Evolutionary conservation across 2,113 vertebrate genomes (phyloP).

Genomic region (Planiliza haematocheilus): DNA sequence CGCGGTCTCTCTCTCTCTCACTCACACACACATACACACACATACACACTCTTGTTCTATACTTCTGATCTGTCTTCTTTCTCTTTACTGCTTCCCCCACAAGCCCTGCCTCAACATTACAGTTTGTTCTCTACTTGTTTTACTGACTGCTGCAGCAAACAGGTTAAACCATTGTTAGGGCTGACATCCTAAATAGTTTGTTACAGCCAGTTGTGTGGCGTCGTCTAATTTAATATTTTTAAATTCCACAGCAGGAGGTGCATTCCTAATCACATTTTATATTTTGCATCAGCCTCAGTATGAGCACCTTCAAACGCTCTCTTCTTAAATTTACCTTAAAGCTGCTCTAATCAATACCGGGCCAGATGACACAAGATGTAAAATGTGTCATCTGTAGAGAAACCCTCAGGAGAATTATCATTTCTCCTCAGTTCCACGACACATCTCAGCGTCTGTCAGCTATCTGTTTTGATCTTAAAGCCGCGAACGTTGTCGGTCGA

Average conservation of each 20-base stretch:
- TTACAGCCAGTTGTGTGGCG: conserved; percentile 7
- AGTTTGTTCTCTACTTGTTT: conserved; percentile 53
- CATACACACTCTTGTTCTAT: conserved; percentile 52
- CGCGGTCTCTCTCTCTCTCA: conserved; percentile 68
- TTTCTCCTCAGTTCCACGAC: background rate
- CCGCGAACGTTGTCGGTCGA: too few relatives aligned
- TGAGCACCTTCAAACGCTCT: background rate
- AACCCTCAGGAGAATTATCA: background rate
- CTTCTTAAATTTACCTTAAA: background rate
- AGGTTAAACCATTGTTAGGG: conserved; percentile 19
- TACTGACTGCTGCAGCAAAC: conserved; percentile 19
- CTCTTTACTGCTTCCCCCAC: conserved; percentile 52
- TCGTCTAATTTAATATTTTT: conserved; percentile 8
- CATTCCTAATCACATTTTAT: background rate
- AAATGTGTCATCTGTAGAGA: background rate
- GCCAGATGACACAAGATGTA: background rate
- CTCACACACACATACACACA: conserved; percentile 53
- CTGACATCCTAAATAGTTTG: conserved; percentile 10
- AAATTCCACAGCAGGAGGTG: conserved; percentile 8
- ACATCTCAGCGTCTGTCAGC: background rate
- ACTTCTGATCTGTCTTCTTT: conserved; percentile 65
- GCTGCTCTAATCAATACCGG: background rate
- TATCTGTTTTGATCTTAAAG: background rate
- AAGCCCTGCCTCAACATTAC: conserved; percentile 21
- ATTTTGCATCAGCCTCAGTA: background rate